These are phyloP conservation scores for Urocynchramus pylzowi DNA, from an alignment of 2,113 vertebrate species.

Conservation along the genomic window DNA sequence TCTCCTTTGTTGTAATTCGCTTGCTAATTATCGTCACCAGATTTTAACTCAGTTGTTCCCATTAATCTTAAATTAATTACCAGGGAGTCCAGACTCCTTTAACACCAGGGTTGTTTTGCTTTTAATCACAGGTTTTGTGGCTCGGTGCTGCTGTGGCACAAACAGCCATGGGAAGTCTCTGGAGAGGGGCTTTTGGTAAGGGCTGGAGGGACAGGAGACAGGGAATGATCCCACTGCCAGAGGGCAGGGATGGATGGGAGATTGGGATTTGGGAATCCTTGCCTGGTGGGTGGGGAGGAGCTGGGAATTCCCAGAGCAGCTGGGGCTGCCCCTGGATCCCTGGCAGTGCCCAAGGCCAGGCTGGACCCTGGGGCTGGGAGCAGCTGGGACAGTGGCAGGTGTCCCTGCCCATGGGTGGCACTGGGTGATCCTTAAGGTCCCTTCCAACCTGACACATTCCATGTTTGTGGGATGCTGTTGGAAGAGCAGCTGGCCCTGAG, in stretches of 20 bases:
- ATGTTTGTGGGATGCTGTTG: not conserved
- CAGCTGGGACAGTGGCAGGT: not conserved
- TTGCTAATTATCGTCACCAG: slow-evolving; percentile 40
- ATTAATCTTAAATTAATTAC: slow-evolving; percentile 66
- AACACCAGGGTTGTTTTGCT: slow-evolving; percentile 7
- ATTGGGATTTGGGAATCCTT: not conserved
- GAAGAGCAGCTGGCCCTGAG: not conserved
- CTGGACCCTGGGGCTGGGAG: not conserved
- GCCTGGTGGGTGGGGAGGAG: fast-evolving
- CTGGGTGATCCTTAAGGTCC: not conserved
- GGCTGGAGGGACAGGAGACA: not conserved
- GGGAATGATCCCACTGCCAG: not conserved
- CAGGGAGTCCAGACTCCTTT: slow-evolving; percentile 37
- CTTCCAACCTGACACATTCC: not conserved
- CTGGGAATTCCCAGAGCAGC: not conserved
- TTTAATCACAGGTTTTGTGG: slow-evolving; percentile 21
- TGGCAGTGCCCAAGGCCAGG: not conserved
- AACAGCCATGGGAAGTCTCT: not conserved
- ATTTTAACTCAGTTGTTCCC: slow-evolving; percentile 41
- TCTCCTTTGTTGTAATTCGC: slow-evolving; percentile 49
- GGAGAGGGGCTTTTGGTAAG: not conserved
- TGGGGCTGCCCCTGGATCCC: not conserved
- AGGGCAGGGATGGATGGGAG: fast-evolving
- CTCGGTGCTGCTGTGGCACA: not conserved
- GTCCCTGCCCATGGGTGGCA: not conserved